These are phyloP conservation scores for Numenius phaeopus DNA, from an alignment of 2,797 vertebrate genomes.

Conservation along the genomic window DNA sequence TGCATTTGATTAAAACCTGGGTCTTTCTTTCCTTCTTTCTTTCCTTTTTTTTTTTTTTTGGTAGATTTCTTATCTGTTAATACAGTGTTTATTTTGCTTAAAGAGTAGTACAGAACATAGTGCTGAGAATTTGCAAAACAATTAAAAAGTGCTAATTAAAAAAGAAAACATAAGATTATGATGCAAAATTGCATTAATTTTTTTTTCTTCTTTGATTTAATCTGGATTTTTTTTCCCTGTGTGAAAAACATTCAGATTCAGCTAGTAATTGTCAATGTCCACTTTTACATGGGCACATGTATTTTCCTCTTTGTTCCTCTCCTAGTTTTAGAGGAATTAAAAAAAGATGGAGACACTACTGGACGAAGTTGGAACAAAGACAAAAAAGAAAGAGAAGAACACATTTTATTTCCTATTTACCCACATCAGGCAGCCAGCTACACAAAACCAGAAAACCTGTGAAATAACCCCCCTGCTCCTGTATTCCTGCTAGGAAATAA, in stretches of 20 bases:
- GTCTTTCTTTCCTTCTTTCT: rapidly evolving
- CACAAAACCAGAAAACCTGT: not conserved
- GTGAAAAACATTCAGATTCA: not conserved
- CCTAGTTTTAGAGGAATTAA: not conserved
- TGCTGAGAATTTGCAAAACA: not conserved
- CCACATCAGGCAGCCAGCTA: not conserved
- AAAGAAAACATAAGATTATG: not conserved
- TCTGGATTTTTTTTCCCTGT: not conserved
- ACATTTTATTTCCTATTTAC: not conserved
- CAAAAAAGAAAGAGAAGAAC: not conserved
- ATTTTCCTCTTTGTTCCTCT: not conserved
- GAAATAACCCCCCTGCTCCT: not conserved
- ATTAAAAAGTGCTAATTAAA: not conserved
- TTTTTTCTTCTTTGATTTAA: not conserved
- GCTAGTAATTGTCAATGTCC: not conserved
- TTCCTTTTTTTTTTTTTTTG: not conserved
- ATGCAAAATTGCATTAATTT: not conserved
- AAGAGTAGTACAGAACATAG: not conserved
- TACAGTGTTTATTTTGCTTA: not conserved
- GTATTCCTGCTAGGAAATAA: not conserved
- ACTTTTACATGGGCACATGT: rapidly evolving
- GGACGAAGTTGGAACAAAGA: not conserved
- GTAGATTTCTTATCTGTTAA: not conserved
- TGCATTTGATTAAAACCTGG: not conserved
- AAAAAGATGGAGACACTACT: not conserved